phyloP scores from a whole-genome alignment of 2,113 vertebrate species.

The Craseonycteris thonglongyai region DNA sequence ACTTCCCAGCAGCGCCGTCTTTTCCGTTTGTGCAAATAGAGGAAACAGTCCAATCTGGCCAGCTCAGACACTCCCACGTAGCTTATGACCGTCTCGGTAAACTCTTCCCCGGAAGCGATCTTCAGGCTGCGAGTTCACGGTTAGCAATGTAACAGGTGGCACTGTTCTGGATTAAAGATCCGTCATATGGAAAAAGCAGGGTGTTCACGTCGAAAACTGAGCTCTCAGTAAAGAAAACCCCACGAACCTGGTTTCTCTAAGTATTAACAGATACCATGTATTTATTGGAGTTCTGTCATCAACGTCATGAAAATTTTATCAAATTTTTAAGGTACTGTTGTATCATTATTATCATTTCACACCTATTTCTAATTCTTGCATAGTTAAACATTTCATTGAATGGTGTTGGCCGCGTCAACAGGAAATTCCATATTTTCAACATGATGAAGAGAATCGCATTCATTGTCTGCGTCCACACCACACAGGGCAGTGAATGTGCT shows the following conservation, averaged over 20 bases:
- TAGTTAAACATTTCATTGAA: background rate
- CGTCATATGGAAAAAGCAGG: rapidly evolving
- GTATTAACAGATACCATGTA: rapidly evolving
- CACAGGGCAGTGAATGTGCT: rapidly evolving
- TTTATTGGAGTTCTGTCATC: background rate
- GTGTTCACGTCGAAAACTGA: background rate
- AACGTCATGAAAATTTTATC: background rate
- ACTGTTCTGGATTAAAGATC: background rate
- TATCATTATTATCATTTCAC: background rate
- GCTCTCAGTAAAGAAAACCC: background rate
- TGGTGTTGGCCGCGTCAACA: background rate
- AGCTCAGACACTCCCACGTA: rapidly evolving
- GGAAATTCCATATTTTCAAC: background rate
- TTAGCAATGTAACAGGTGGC: rapidly evolving
- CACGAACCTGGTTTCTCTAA: rapidly evolving
- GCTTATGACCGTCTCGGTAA: no score
- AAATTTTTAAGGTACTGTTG: background rate
- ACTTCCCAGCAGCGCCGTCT: no score
- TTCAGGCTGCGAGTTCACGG: rapidly evolving
- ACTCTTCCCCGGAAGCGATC: background rate
- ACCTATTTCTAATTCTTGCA: background rate
- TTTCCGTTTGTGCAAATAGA: no score
- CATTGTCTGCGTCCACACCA: background rate
- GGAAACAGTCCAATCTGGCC: no score
- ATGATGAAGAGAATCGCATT: background rate